These are phyloP conservation scores for Dicranocentrus wangi DNA, from an alignment of 2,888 invertebrate genomes.

Conservation along the genomic window DNA sequence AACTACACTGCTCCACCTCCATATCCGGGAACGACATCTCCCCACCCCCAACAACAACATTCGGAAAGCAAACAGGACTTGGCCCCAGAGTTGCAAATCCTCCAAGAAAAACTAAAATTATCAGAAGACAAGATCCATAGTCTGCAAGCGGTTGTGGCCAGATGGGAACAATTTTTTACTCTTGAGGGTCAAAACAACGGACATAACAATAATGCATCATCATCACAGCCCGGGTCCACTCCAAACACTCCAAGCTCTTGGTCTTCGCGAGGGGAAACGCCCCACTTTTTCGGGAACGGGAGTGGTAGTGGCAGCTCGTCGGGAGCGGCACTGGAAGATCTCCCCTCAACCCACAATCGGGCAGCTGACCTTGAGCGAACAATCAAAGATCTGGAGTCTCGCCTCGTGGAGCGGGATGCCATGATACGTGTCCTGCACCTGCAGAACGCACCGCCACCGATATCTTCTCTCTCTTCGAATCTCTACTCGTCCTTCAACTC, in stretches of 20 bases:
- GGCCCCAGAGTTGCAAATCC: conserved; percentile 66
- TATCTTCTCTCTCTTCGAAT: conserved; percentile 65
- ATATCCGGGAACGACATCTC: conserved; percentile 64
- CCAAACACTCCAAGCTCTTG: conserved; percentile 72
- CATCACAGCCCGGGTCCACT: conserved; percentile 55
- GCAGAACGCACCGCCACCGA: conserved; percentile 66
- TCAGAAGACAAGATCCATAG: conserved; percentile 72
- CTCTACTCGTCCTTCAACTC: conserved; percentile 68
- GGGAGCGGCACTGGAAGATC: conserved; percentile 64
- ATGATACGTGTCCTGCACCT: conserved; percentile 89
- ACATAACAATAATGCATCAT: conserved; percentile 39
- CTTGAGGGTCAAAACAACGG: conserved; percentile 60
- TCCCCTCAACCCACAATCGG: conserved; percentile 67
- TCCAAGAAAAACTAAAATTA: conserved; percentile 70
- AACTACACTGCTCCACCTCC: conserved; percentile 68
- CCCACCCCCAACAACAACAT: conserved; percentile 25
- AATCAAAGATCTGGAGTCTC: conserved; percentile 89
- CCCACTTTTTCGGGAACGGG: conserved; percentile 70
- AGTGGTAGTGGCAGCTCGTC: conserved; percentile 65
- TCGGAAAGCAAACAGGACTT: conserved; percentile 47
- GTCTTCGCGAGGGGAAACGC: conserved; percentile 71
- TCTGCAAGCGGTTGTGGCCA: conserved; percentile 62
- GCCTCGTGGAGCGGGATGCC: conserved; percentile 90
- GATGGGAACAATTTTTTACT: conserved; percentile 71
- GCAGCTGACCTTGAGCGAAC: conserved; percentile 73